Base-by-base conservation (phyloP, 2,797 vertebrate species). In the Chelon auratus region DNA sequence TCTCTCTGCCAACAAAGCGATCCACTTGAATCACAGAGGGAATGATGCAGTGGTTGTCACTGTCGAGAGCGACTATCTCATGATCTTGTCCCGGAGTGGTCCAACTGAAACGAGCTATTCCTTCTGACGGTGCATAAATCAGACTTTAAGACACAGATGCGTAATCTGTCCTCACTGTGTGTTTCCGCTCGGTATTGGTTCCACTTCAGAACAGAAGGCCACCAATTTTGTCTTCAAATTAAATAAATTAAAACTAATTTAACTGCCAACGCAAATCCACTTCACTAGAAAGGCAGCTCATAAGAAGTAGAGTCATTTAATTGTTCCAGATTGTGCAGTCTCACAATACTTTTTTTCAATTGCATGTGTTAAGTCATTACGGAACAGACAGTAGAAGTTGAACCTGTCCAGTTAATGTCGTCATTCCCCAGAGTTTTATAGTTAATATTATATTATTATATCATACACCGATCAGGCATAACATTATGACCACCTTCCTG, bases 121-220 rank as follows among this genome's bases (percentile, higher is more conserved):
- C 68, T 77, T 50, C 6, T 52, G 20, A 51, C 15, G 14, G 18
- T 0, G 3, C 47, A 33, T 62, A 75, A 82, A 78, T 81, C 51
- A 62, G 15, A 69, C 24, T 26, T 26, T 80, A 68, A 77, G 52
- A 42, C 56, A 57, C 59, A 60, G 52, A 78, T 22, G 22, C 22
- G 22, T 22, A 22, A 22, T 70, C 52, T 81, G 63, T 26, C 18
- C 69, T 37, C 43, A 73, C 39, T 24, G 61, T 66, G 47, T 61
- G 40, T 71, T 77, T 82, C 48, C 60, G 54, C 26, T 75, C 66
- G 40, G 53, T 58, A 62, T 40, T 51, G 45, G 47, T 42, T 65
- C 13, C 20, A 54, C 48, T 71, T 62, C 55, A 15, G 64, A 63
- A 17, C 42, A 55, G 11, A 66, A 45, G 69, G 48, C 43, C 26